Evolutionary conservation across 2,113 vertebrate species (phyloP).

Genomic region (Hyla sarda): DNA sequence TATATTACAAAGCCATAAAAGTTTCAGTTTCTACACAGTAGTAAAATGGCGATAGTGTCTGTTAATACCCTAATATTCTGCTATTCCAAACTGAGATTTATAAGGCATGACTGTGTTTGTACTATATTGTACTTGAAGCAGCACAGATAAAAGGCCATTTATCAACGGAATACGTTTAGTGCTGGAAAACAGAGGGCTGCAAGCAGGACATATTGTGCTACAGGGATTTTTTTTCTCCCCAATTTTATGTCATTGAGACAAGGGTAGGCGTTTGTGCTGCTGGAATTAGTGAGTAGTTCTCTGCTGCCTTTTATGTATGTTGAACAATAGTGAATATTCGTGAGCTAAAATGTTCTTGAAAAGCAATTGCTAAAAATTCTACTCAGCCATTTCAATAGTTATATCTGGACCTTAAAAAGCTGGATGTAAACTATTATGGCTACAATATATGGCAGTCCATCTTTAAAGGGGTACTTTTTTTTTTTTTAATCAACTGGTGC

Average conservation of each 20-base stretch:
- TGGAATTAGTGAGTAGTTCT: too few species aligned
- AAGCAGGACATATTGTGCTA: slow-evolving; percentile 14
- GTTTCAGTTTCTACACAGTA: slow-evolving; percentile 42
- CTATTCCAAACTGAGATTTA: slow-evolving; percentile 52
- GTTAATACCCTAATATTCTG: slow-evolving; percentile 52
- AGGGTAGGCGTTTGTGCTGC: not conserved
- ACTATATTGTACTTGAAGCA: slow-evolving; percentile 48
- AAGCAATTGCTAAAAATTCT: too few species aligned
- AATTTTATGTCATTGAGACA: slow-evolving; percentile 24
- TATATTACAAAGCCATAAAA: slow-evolving; percentile 54
- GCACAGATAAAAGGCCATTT: slow-evolving; percentile 48
- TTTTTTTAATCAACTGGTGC: too few species aligned
- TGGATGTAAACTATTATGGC: too few species aligned
- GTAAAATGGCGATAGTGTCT: slow-evolving; percentile 49
- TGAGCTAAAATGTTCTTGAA: not conserved
- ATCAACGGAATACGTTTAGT: slow-evolving; percentile 38
- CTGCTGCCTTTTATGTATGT: not conserved
- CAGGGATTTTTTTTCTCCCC: not conserved
- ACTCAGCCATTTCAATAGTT: too few species aligned
- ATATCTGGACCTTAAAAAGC: too few species aligned
- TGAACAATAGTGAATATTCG: not conserved
- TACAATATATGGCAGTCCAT: too few species aligned
- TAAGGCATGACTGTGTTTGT: slow-evolving; percentile 51
- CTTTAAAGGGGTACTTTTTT: too few species aligned
- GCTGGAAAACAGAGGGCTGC: slow-evolving; percentile 19